Evolutionary conservation across 1,140 invertebrate species (phyloP), one percentile per base, ranked within the genome.

Genomic region (Euborellia annulipes): DNA sequence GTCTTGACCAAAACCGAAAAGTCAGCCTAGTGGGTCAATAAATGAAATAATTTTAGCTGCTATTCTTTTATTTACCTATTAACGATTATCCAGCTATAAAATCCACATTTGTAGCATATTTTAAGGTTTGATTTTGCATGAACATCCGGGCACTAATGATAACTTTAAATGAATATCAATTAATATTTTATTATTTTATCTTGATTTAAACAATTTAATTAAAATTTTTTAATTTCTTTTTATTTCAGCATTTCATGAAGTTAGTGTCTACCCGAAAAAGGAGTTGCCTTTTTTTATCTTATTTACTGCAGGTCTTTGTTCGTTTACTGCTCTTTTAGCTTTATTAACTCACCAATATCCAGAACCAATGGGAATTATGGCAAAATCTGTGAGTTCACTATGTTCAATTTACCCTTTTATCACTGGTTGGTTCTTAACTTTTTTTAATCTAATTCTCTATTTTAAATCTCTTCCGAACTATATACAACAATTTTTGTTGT

Each of bases 181-280:
- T n/a, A n/a, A n/a, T n/a, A n/a, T n/a, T n/a, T n/a, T n/a, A n/a
- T n/a, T n/a, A n/a, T n/a, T n/a, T n/a, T n/a, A n/a, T n/a, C n/a
- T n/a, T n/a, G n/a, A n/a, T n/a, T 27, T 27, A 27, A 11, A 27
- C 4, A 6, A 27, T 36, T 36, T 27, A 42, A 21, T 19, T 21
- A 21, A 40, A 13, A 42, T 21, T 38, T 6, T 42, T 21, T 14
- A 19, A 36, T 6, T 38, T 30, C 3, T 46, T 47, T 42, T 52
- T 41, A 45, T 64, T 65, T 46, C 59, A 63, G 76, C 82, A 27
- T 96, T 93, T 67, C 94, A 97, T 66, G 85, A 94, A 54, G 82
- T 96, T 1, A 94, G 89, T 16, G 89, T 96, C 2, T 96, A 93
- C 65, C 92, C 92, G 2, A 93, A 95, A 64, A 92, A 93, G 58